Percentiles rank a stretch among this genome's conserved stretches.
Evolutionary conservation across 2,797 vertebrate species (phyloP).

Genomic region (Falco berigora): DNA sequence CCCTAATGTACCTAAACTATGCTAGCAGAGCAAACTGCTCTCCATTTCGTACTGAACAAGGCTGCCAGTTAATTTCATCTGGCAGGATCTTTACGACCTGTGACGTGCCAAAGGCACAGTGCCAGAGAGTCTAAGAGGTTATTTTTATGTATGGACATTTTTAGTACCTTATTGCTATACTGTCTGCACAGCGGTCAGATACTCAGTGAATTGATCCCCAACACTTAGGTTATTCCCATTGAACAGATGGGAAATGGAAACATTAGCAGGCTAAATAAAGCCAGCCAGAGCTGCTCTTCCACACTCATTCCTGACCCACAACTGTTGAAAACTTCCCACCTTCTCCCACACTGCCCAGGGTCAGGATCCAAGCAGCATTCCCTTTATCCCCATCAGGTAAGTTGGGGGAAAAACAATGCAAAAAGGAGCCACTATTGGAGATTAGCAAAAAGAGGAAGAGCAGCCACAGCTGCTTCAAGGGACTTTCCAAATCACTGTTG

Average conservation of each 20-base stretch:
- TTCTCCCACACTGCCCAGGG: not conserved
- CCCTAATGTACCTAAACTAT: constrained; percentile 26
- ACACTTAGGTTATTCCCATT: constrained; percentile 12
- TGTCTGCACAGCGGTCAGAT: not conserved
- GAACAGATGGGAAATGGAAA: constrained; percentile 50
- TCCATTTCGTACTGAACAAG: not conserved
- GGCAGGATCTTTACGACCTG: constrained; percentile 44
- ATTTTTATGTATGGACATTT: constrained; percentile 65
- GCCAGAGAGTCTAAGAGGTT: constrained; percentile 57
- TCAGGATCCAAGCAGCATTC: not conserved
- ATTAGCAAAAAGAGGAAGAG: constrained; percentile 13
- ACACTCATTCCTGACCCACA: not conserved
- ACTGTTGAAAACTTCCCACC: not conserved
- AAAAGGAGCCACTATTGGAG: not conserved
- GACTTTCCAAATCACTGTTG: not conserved
- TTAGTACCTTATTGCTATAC: constrained; percentile 55
- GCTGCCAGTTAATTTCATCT: constrained; percentile 48
- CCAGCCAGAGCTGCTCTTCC: not conserved
- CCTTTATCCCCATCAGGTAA: not conserved
- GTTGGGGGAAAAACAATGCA: fast-evolving
- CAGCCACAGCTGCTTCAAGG: not conserved
- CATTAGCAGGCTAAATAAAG: constrained; percentile 20
- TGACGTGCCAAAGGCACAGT: constrained; percentile 35
- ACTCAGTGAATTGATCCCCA: constrained; percentile 41
- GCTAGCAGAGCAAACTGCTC: constrained; percentile 1